Conservation (phyloP, 2,888 invertebrate species). For the Drosophila prolongata region DNA sequence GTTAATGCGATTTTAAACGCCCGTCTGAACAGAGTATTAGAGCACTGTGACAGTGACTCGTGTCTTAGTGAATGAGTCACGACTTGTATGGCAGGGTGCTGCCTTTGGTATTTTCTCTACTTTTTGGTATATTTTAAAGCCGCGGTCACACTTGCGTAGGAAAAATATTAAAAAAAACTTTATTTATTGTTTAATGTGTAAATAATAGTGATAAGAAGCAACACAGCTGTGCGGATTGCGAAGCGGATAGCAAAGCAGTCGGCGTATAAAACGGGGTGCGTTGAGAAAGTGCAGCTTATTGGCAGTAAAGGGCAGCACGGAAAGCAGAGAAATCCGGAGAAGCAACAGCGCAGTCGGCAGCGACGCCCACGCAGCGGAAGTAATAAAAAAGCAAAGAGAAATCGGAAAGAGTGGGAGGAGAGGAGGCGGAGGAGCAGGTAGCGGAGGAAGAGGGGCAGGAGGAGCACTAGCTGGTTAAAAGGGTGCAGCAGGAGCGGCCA, state of each 20-base stretch:
- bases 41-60: too few relatives aligned
- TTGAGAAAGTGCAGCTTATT: conserved; percentile 17
- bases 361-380: conserved; percentile 48
- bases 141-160: background rate
- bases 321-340: conserved; percentile 28
- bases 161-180: conserved; percentile 12
- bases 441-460: background rate
- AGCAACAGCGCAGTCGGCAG: conserved; percentile 41
- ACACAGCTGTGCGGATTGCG: conserved; percentile 22
- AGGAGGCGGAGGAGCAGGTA: background rate
- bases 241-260: conserved; percentile 8
- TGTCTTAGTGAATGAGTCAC: too few relatives aligned
- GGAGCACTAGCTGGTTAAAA: background rate
- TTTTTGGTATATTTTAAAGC: background rate
- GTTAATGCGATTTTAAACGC: too few relatives aligned
- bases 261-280: conserved; percentile 7
- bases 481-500: conserved; percentile 9
- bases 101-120: background rate
- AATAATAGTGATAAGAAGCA: conserved; percentile 49
- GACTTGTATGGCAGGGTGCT: too few relatives aligned
- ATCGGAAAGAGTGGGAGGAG: conserved; percentile 11
- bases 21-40: too few relatives aligned
- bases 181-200: conserved; percentile 41
- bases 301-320: conserved; percentile 17
- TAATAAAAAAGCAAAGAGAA: conserved; percentile 34